A percentile compares a stretch with the other conserved stretches of the same genome.
Conservation (phyloP, 2,888 invertebrate genomes). For the Drosophila suboccidentalis region DNA sequence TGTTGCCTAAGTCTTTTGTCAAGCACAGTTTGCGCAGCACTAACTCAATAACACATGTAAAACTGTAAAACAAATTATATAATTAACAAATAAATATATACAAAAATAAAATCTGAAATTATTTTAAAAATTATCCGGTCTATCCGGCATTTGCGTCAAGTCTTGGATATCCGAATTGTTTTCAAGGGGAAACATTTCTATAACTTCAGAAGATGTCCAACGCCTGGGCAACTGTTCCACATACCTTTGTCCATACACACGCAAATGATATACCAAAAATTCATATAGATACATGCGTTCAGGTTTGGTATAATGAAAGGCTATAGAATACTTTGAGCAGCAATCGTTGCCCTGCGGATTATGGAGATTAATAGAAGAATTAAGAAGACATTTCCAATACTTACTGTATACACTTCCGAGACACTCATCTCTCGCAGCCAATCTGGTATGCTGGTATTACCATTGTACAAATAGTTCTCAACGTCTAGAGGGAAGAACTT, state of each 20-base stretch:
- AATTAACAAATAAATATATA: conserved; percentile 6
- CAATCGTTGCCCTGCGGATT: conserved; percentile 91
- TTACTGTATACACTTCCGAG: conserved; percentile 88
- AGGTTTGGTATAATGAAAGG: conserved; percentile 97
- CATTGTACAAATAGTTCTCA: conserved; percentile 44
- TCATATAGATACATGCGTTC: conserved; percentile 97
- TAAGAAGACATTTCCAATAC: not conserved
- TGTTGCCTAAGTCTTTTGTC: conserved; percentile 17
- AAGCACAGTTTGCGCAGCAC: conserved; percentile 7
- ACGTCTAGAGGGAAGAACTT: conserved; percentile 73
- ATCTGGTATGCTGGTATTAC: conserved; percentile 59
- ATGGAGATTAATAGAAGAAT: not conserved
- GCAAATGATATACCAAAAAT: conserved; percentile 96
- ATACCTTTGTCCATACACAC: conserved; percentile 88
- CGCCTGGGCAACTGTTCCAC: conserved; percentile 40
- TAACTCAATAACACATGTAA: not conserved
- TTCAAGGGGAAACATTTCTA: conserved; percentile 61
- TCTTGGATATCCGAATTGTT: conserved; percentile 56
- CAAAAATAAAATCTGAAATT: not conserved
- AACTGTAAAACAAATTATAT: not conserved
- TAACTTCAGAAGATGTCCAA: conserved; percentile 48
- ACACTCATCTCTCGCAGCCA: conserved; percentile 72
- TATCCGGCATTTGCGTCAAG: conserved; percentile 53
- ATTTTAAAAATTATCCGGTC: conserved; percentile 67
- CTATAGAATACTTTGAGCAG: conserved; percentile 97